Evolutionary conservation across 2,797 vertebrate genomes (phyloP).

Genomic region (Loris lydekkerianus): DNA sequence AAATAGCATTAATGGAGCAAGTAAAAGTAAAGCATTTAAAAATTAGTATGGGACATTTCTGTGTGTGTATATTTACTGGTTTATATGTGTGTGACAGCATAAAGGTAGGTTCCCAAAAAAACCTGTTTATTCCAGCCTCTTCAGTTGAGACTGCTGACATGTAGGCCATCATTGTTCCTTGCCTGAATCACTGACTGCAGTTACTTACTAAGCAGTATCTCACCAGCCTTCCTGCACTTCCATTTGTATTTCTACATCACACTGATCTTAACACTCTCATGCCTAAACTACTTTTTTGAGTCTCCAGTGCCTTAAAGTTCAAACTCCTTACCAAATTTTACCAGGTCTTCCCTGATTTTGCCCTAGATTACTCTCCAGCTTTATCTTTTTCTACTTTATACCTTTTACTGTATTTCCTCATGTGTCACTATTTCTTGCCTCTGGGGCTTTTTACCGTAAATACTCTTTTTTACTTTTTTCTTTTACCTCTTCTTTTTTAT

Average conservation of each 20-base stretch:
- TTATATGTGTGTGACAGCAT: not conserved
- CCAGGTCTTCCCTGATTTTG: not conserved
- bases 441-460: not conserved
- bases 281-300: not conserved
- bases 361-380: not conserved
- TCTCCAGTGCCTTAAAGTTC: not conserved
- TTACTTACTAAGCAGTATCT: not conserved
- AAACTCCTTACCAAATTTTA: not conserved
- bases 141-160: not conserved
- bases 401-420: not conserved
- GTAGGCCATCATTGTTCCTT: not conserved
- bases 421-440: not conserved
- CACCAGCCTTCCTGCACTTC: not conserved
- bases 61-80: not conserved
- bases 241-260: not conserved
- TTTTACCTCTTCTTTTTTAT: not conserved
- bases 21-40: not conserved
- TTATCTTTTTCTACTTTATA: not conserved
- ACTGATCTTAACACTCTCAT: not conserved
- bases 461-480: not conserved
- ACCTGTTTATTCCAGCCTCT: not conserved
- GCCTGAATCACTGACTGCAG: not conserved
- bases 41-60: not conserved
- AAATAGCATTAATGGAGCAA: not conserved
- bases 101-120: not conserved